phyloP scores from a whole-genome alignment of 1,140 invertebrate species.

The Tachypleus tridentatus region DNA sequence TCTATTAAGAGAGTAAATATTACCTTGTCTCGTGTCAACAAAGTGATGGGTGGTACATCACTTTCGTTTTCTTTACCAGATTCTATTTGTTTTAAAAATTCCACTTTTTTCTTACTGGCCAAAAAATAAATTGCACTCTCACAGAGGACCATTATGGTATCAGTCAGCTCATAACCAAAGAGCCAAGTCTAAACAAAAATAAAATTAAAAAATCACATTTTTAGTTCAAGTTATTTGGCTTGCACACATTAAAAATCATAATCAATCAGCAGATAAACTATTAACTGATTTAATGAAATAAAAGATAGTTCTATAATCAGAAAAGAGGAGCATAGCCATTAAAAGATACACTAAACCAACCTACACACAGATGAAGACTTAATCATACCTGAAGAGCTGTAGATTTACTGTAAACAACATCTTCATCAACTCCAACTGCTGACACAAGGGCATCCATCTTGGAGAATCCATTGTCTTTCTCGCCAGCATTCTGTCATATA shows the following conservation, averaged over 20 bases:
- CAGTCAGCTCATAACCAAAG: constrained; percentile 89
- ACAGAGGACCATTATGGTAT: constrained; percentile 86
- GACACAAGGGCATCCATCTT: constrained; percentile 83
- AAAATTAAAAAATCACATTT: constrained; percentile 6
- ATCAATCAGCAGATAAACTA: constrained; percentile 1
- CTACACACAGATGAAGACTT: too few relatives aligned
- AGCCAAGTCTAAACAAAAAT: constrained; percentile 72
- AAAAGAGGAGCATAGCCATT: not conserved
- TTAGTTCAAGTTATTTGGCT: constrained; percentile 6
- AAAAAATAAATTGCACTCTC: constrained; percentile 75
- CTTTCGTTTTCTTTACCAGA: constrained; percentile 68
- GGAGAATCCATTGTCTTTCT: constrained; percentile 59
- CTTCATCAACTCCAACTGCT: constrained; percentile 82
- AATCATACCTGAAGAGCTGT: constrained; percentile 68
- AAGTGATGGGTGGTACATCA: constrained; percentile 62
- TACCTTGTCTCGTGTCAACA: constrained; percentile 85
- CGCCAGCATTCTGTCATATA: constrained; percentile 50
- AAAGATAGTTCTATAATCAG: constrained; percentile 4
- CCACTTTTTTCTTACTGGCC: constrained; percentile 95
- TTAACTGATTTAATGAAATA: constrained; percentile 8
- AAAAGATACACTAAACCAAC: too few relatives aligned
- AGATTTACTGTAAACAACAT: constrained; percentile 91
- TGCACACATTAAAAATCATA: constrained; percentile 3
- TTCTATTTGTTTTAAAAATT: constrained; percentile 89
- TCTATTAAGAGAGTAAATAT: constrained; percentile 16